Evolutionary conservation across 2,888 invertebrate species (phyloP), one percentile per base, ranked within the genome.

Genomic region (Sturmia bella): DNA sequence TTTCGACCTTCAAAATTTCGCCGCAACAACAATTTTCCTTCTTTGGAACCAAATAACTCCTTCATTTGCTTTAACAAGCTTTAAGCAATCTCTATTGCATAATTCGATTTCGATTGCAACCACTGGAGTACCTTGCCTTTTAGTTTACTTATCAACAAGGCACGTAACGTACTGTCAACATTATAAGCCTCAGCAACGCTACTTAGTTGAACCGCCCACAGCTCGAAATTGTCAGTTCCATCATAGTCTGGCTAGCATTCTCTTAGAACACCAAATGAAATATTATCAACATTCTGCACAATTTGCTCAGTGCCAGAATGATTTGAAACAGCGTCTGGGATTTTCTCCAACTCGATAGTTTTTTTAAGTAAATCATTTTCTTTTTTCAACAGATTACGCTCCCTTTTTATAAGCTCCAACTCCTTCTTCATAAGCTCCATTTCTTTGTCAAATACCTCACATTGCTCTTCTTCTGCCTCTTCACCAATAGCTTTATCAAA

Each of bases 241-340:
- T 72, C 59, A 4, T 32, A 73, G 0, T 54, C 61, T 0, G 72
- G 41, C 2, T 63, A 15, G 54, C 52, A 73, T 11, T 73, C 61
- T 1, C 63, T 37, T 3, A 73, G 1, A 15, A 61, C 4, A 15
- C 37, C 5, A 7, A 70, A 50, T 1, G 59, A 39, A n/a, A n/a
- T 27, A 15, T 9, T 0, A 9, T 0, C 9, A 3, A 11, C 21
- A 21, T 50, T 6, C 2, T 17, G 17, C 19, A n/a, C n/a, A n/a
- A n/a, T n/a, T n/a, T n/a, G n/a, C n/a, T n/a, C n/a, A n/a, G n/a
- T n/a, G n/a, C n/a, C n/a, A n/a, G n/a, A n/a, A n/a, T n/a, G n/a
- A n/a, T n/a, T n/a, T n/a, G n/a, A n/a, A n/a, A n/a, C n/a, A n/a
- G n/a, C n/a, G n/a, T n/a, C n/a, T n/a, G 5, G 5, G 15, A 9